A percentile compares a stretch with the other conserved stretches of the same genome.
These are phyloP conservation scores for Latrodectus geometricus DNA, from an alignment of 1,140 invertebrate genomes.

Conservation along the genomic window DNA sequence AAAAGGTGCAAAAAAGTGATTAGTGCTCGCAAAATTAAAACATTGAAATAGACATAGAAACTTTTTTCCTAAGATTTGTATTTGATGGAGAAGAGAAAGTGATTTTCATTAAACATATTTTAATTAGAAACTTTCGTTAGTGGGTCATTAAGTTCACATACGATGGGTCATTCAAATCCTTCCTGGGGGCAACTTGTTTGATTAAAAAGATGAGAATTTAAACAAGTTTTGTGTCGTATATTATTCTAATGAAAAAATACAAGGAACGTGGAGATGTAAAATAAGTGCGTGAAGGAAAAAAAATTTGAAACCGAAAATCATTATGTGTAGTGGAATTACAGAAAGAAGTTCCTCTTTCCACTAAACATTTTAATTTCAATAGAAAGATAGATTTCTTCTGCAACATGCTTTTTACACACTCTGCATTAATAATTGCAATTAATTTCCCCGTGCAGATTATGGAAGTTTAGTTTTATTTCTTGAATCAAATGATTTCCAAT, in stretches of 20 bases:
- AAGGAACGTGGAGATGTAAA: neutral
- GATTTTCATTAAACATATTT: constrained; percentile 62
- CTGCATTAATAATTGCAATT: too few species aligned
- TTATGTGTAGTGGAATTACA: constrained; percentile 1
- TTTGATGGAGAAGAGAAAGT: constrained; percentile 56
- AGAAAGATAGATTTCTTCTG: too few species aligned
- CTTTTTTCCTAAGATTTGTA: constrained; percentile 38
- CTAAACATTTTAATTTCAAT: too few species aligned
- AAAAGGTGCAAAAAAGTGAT: constrained; percentile 50
- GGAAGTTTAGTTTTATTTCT: too few species aligned
- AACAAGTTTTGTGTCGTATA: constrained; percentile 50
- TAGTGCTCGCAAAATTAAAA: constrained; percentile 58
- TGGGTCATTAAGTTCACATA: constrained; percentile 49
- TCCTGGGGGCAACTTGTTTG: constrained; percentile 54
- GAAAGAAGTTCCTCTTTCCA: too few species aligned
- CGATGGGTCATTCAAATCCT: constrained; percentile 59
- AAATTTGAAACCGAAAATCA: constrained; percentile 51
- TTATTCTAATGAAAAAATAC: constrained; percentile 26
- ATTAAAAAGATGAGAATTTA: constrained; percentile 60
- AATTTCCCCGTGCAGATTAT: too few species aligned
- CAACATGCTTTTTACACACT: too few species aligned
- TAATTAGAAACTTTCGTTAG: constrained; percentile 60
- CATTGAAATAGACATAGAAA: constrained; percentile 51
- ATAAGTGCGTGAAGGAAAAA: constrained; percentile 17
- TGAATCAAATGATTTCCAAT: too few species aligned